These are phyloP conservation scores for Notodonta dromedarius DNA, from an alignment of 2,888 invertebrate genomes.

Conservation along the genomic window DNA sequence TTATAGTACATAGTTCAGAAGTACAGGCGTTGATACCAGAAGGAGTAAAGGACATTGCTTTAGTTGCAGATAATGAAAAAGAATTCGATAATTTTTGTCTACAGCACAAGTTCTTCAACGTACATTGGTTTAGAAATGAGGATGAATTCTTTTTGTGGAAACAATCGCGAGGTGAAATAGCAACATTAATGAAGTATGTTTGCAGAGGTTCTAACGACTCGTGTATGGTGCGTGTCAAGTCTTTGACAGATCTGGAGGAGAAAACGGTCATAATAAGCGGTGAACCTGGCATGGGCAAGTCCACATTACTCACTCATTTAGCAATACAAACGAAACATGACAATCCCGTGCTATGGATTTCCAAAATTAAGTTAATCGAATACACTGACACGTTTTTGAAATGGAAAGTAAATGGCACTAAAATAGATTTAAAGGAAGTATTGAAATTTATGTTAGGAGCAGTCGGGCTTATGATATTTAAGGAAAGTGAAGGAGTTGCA, in stretches of 20 bases:
- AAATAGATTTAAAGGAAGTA: conserved; percentile 10
- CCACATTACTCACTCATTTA: conserved; percentile 33
- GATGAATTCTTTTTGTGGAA: conserved; percentile 14
- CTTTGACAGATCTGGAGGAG: conserved; percentile 22
- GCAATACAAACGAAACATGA: conserved; percentile 28
- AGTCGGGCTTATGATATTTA: conserved; percentile 7
- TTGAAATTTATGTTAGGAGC: conserved; percentile 16
- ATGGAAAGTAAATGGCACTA: conserved; percentile 11
- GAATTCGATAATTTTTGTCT: conserved; percentile 11
- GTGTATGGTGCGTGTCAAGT: conserved; percentile 7
- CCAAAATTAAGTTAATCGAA: conserved; percentile 33
- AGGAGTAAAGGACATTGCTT: conserved; percentile 13
- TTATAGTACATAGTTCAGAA: not conserved
- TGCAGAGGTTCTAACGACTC: conserved; percentile 7
- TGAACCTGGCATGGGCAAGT: conserved; percentile 41
- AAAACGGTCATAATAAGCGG: conserved; percentile 30
- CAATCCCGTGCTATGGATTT: conserved; percentile 26
- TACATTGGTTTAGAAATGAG: conserved; percentile 27
- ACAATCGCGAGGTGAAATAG: conserved; percentile 20
- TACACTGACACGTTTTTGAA: conserved; percentile 11
- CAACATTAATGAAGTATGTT: conserved; percentile 19
- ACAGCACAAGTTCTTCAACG: conserved; percentile 9
- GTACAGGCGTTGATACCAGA: not conserved
- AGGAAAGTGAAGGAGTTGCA: not conserved
- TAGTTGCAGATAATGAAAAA: conserved; percentile 20